Conservation (phyloP, 2,113 vertebrate genomes). For the Chelonoidis abingdonii region DNA sequence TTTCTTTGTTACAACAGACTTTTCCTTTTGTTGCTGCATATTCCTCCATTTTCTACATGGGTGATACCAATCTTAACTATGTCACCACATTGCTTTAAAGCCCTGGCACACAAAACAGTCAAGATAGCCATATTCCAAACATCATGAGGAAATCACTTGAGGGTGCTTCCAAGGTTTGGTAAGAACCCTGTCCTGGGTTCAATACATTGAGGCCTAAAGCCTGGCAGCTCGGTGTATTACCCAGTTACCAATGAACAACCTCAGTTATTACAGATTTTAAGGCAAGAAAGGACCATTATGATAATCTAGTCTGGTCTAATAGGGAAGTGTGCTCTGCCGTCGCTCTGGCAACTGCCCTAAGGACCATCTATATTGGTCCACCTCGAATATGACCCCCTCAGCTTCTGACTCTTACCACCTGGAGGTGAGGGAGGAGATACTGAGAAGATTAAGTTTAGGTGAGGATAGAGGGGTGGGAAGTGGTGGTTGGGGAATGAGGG, state of each 20-base stretch:
- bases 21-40: fast-evolving
- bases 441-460: background rate
- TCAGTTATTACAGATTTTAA: background rate
- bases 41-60: background rate
- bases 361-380: background rate
- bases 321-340: background rate
- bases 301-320: background rate
- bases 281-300: background rate
- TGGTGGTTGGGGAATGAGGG: background rate
- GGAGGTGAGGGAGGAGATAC: background rate
- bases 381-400: background rate
- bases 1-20: background rate
- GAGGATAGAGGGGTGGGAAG: background rate
- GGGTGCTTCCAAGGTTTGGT: background rate
- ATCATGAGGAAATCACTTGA: background rate
- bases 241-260: background rate
- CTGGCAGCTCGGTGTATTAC: background rate
- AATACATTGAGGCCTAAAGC: background rate
- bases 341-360: background rate
- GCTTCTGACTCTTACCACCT: background rate
- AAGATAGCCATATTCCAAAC: background rate
- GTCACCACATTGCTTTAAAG: background rate
- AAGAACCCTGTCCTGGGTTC: background rate
- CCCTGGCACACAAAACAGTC: fast-evolving
- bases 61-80: background rate